phyloP scores from a whole-genome alignment of 2,113 vertebrate species.

The Anoplopoma fimbria region DNA sequence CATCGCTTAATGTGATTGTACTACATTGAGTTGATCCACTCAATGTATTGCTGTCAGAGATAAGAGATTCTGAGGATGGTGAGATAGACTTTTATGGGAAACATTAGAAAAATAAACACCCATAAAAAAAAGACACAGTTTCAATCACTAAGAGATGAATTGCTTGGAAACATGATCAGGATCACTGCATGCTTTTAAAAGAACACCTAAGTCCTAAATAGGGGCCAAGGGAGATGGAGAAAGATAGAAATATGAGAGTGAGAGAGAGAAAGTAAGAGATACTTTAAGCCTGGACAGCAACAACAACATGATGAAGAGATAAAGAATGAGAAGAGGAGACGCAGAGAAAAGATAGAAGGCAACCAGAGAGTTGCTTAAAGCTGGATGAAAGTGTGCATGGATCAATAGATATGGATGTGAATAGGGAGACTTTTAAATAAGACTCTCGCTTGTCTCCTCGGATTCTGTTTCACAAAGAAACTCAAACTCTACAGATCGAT shows the following conservation, averaged over 20 bases:
- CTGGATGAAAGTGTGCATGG: constrained; percentile 70
- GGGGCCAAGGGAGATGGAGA: constrained; percentile 14
- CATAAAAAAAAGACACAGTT: constrained; percentile 56
- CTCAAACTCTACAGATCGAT: constrained; percentile 77
- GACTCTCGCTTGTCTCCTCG: constrained; percentile 66
- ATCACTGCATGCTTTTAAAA: constrained; percentile 51
- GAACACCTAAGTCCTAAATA: constrained; percentile 46
- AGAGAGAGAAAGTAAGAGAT: constrained; percentile 19
- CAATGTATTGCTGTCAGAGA: constrained; percentile 72
- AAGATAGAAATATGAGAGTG: constrained; percentile 44
- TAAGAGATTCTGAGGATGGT: constrained; percentile 61
- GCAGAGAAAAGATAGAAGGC: constrained; percentile 38
- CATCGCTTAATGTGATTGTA: constrained; percentile 59
- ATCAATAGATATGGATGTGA: constrained; percentile 82
- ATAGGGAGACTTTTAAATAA: constrained; percentile 80
- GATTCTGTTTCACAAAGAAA: constrained; percentile 82
- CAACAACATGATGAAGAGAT: constrained; percentile 25
- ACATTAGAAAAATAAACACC: constrained; percentile 71
- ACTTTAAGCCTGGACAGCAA: constrained; percentile 20
- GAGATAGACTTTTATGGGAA: constrained; percentile 63
- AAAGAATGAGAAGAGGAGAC: constrained; percentile 36
- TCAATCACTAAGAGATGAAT: constrained; percentile 67
- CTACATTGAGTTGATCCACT: constrained; percentile 62
- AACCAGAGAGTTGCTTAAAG: constrained; percentile 73
- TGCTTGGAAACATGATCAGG: constrained; percentile 55